Evolutionary conservation across 2,797 vertebrate genomes (phyloP).

Genomic region (Hemitrygon akajei): DNA sequence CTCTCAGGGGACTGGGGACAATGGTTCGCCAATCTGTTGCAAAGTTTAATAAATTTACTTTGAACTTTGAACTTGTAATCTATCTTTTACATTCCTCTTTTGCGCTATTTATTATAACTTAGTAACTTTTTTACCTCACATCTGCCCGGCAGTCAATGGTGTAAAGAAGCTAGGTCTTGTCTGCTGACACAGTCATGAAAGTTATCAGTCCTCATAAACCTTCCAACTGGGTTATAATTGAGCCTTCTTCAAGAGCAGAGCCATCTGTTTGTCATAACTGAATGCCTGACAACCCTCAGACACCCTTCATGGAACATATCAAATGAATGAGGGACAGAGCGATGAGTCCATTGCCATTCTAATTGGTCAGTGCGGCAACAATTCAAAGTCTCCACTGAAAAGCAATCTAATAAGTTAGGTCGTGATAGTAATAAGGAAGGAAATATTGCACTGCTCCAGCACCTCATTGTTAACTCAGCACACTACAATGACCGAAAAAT

Average conservation of each 20-base stretch:
- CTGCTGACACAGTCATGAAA: slow-evolving; percentile 4
- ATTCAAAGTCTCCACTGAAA: background rate
- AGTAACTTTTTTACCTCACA: no score
- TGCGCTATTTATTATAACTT: no score
- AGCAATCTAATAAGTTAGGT: background rate
- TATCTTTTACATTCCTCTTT: no score
- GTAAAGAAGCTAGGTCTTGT: background rate
- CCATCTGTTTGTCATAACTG: background rate
- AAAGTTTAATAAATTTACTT: no score
- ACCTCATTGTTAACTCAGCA: background rate
- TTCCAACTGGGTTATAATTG: background rate
- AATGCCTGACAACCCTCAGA: background rate
- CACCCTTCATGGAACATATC: background rate
- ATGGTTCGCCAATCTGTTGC: no score
- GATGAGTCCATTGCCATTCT: background rate
- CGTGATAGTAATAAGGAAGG: background rate
- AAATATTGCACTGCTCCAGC: background rate
- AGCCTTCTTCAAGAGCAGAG: background rate
- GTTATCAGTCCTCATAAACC: slow-evolving; percentile 3
- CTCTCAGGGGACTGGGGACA: no score
- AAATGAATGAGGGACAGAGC: background rate
- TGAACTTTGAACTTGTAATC: no score
- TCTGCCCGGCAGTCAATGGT: background rate
- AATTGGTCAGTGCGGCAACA: background rate
- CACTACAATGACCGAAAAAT: background rate